Evolutionary conservation across 2,888 invertebrate genomes (phyloP), one percentile per base, ranked within the genome.

Genomic region (Chrysolina americana): DNA sequence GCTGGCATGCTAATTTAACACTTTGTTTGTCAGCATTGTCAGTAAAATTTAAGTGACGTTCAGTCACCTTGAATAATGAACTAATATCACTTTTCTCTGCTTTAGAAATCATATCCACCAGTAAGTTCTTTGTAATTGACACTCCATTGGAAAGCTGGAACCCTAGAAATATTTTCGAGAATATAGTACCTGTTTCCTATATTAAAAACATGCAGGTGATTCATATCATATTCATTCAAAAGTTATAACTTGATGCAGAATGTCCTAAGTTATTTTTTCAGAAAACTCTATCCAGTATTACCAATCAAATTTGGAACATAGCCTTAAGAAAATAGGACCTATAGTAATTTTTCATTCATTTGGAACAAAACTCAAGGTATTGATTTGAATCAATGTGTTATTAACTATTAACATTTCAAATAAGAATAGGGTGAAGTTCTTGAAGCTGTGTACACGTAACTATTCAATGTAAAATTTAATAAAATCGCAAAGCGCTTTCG

Each of bases 11-110:
- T 9, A 64, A 21, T 36, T 15, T 11, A 36, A 64, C 41, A 41
- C 41, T 36, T 41, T 64, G 64, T 41, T 41, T 41, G 10, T 64
- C 41, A 41, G 44, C 13, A 41, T n/a, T 41, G 2, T 9, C 41
- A 19, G 53, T 53, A 53, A 41, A 64, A 11, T 64, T 41, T 3
- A 64, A 41, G 21, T 64, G 64, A 19, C 17, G 41, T 64, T 36
- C 19, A 10, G 41, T 15, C 11, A 64, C n/a, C 17, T 64, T 64
- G 64, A 17, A 13, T 44, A 41, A 17, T 19, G 64, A 41, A 36
- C 41, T 19, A 19, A 41, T 64, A 15, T 9, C 41, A 41, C 4
- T 21, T 36, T 41, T 15, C 5, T 21, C 41, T 19, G 11, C 41
- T 17, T 41, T 13, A 17, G 5, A 11, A 64, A 64, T 41, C 19